Base-by-base conservation (phyloP, 2,888 invertebrate species). In the Blastobasis lacticolella region DNA sequence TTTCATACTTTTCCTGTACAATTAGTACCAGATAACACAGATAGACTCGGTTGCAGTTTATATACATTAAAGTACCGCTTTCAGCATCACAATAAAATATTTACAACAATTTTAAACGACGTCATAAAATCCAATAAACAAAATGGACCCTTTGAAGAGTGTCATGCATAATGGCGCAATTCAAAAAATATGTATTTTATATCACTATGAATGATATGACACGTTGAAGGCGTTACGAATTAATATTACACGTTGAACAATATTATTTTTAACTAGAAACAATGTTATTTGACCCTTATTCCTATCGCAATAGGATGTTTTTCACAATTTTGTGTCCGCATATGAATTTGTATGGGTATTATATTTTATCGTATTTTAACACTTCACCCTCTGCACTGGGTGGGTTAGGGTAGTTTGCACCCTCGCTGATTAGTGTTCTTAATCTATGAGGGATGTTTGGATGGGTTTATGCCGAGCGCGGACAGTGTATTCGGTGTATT, bases 191-290 rank as follows among this genome's bases (percentile, higher is more conserved):
- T 84, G 79, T 84, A 84, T 82, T 84, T 81, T 75, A 78, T 85
- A 78, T 80, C 72, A 67, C 68, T 73, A 82, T 87, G 84, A 87
- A 74, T 83, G 85, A 88, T 88, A 86, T 87, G 87, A 87, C 87
- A 87, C 74, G 78, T 80, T 77, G 80, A 83, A 87, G 87, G 87
- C 87, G 86, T 87, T 82, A 62, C 88, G 81, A 88, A 88, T 87
- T 81, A 81, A 69, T 74, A 70, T 69, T 69, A 58, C 58, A 54
- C 23, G 23, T 23, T 3, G 23, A 23, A 23, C 23, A 23, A 23
- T 23, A 3, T 23, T 23, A 23, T 23, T 23, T 23, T 23, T 3
- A 23, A 23, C 23, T 23, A 1, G 2, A 23, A 23, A 1, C 1
- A 2, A 2, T 23, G 1, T 23, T 23, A 23, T 23, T 2, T 23